phyloP scores from a whole-genome alignment of 2,888 invertebrate species.

The Brachyopa scutellaris region DNA sequence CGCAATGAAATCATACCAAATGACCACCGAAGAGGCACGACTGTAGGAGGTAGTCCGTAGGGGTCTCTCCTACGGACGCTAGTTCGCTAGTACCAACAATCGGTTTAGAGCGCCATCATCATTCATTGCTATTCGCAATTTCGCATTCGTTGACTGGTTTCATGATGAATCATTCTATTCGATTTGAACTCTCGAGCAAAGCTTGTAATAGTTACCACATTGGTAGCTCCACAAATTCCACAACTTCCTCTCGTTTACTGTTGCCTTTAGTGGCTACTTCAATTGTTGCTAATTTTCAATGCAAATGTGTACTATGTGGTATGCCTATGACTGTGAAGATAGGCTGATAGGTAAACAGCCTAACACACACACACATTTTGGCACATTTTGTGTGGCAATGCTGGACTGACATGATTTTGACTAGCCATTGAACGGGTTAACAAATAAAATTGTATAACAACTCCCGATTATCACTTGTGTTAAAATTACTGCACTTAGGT shows the following conservation, averaged over 20 bases:
- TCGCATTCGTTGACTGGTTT: constrained; percentile 27
- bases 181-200: constrained; percentile 6
- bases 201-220: too few species aligned
- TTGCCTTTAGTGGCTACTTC: too few species aligned
- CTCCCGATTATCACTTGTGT: too few species aligned
- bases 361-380: constrained; percentile 16
- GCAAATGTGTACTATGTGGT: constrained; percentile 59
- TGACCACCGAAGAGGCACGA: constrained; percentile 26
- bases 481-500: too few species aligned
- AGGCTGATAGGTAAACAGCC: constrained; percentile 28
- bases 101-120: not conserved
- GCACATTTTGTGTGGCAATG: constrained; percentile 52
- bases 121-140: not conserved
- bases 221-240: too few species aligned
- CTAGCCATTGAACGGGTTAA: constrained; percentile 28
- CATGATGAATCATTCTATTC: constrained; percentile 36
- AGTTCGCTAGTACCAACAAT: not conserved
- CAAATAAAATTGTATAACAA: too few species aligned
- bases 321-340: constrained; percentile 38
- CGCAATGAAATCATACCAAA: constrained; percentile 22
- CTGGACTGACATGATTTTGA: constrained; percentile 31
- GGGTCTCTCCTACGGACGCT: too few species aligned
- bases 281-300: too few species aligned
- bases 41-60: not conserved
- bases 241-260: constrained; percentile 2